A percentile compares a stretch with the other conserved stretches of the same genome.
phyloP scores from a whole-genome alignment of 2,113 vertebrate genomes.

The Uria lomvia region DNA sequence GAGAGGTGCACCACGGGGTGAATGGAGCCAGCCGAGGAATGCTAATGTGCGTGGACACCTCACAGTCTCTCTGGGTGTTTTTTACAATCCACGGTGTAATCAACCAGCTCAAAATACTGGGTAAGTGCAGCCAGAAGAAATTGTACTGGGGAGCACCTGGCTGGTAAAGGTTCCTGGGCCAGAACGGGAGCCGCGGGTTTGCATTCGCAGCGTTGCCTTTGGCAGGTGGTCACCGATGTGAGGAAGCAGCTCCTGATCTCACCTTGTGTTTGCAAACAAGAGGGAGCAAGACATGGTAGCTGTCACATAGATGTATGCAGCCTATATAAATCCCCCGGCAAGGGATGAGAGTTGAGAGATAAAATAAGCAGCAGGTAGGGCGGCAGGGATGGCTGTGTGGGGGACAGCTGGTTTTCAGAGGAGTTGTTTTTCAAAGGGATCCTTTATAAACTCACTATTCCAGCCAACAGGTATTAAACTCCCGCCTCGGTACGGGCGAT shows the following conservation, averaged over 20 bases:
- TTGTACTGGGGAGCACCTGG: not conserved
- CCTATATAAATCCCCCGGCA: not conserved
- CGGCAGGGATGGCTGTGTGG: not conserved
- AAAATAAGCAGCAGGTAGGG: not conserved
- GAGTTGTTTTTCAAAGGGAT: not conserved
- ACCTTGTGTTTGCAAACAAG: not conserved
- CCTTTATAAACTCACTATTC: not conserved
- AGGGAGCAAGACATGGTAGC: rapidly evolving
- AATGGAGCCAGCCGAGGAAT: constrained; percentile 88
- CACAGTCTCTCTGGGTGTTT: constrained; percentile 94
- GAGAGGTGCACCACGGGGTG: constrained; percentile 91
- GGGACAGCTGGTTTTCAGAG: not conserved
- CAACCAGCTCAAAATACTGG: constrained; percentile 90
- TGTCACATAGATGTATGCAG: not conserved
- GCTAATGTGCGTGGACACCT: constrained; percentile 93
- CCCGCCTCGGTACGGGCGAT: not conserved
- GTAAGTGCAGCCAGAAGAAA: constrained; percentile 63
- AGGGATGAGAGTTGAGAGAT: not conserved
- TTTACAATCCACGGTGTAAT: constrained; percentile 92
- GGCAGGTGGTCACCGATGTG: not conserved
- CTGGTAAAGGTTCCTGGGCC: not conserved
- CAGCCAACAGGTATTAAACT: not conserved
- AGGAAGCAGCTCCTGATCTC: not conserved
- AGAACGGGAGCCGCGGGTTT: not conserved
- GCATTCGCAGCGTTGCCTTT: not conserved